Evolutionary conservation across 2,888 invertebrate genomes (phyloP).

Genomic region (Scrobipalpa costella): DNA sequence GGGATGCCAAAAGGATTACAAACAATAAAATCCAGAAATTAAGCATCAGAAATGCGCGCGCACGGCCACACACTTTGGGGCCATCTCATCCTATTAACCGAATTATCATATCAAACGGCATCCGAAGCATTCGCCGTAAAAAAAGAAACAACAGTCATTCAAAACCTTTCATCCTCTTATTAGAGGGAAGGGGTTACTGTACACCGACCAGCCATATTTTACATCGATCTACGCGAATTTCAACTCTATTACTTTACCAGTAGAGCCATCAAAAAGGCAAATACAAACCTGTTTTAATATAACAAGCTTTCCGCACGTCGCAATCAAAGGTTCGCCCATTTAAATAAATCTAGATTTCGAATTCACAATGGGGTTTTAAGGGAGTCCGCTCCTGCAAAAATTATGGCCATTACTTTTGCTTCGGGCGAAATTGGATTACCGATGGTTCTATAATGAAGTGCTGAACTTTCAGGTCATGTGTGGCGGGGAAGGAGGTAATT

Average conservation of each 20-base stretch:
- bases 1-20: conserved; percentile 23
- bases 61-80: conserved; percentile 53
- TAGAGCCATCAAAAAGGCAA: conserved; percentile 37
- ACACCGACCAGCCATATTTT: conserved; percentile 37
- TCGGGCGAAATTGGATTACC: conserved; percentile 56
- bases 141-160: conserved; percentile 66
- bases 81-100: conserved; percentile 66
- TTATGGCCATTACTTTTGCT: conserved; percentile 57
- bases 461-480: conserved; percentile 74
- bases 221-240: conserved; percentile 39
- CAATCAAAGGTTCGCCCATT: conserved; percentile 74
- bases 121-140: conserved; percentile 61
- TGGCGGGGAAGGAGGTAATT: conserved; percentile 57
- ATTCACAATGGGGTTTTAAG: conserved; percentile 64
- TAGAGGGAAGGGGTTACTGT: conserved; percentile 66
- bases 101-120: conserved; percentile 78
- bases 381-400: conserved; percentile 46
- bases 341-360: conserved; percentile 73
- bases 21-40: conserved; percentile 47
- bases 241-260: conserved; percentile 38
- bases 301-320: conserved; percentile 61
- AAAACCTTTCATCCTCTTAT: conserved; percentile 76
- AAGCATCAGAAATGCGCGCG: conserved; percentile 62
- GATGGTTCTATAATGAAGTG: conserved; percentile 70
- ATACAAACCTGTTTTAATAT: conserved; percentile 44